Evolutionary conservation across 2,888 invertebrate genomes (phyloP).

Genomic region (Philereme transversata): DNA sequence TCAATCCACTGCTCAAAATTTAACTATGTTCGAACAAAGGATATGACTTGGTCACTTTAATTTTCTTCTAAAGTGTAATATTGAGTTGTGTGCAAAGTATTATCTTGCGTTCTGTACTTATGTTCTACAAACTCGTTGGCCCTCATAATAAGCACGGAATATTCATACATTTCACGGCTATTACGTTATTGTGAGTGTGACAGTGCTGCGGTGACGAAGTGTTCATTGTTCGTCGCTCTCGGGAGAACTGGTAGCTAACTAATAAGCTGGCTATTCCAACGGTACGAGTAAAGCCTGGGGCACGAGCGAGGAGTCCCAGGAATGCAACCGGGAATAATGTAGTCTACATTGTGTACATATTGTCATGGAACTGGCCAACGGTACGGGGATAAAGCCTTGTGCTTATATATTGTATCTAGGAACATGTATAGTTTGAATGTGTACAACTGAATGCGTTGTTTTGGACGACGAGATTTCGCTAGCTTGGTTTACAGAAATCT

Average conservation of each 20-base stretch:
- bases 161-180: slow-evolving; percentile 53
- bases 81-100: too few relatives aligned
- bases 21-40: too few relatives aligned
- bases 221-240: slow-evolving; percentile 46
- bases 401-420: not conserved
- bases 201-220: slow-evolving; percentile 42
- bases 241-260: slow-evolving; percentile 44
- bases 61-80: too few relatives aligned
- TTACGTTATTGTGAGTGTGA: slow-evolving; percentile 43
- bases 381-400: not conserved
- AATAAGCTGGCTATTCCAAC: slow-evolving; percentile 36
- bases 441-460: too few relatives aligned
- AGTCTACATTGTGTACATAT: slow-evolving; percentile 15
- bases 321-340: slow-evolving; percentile 31
- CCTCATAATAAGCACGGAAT: slow-evolving; percentile 42
- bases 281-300: slow-evolving; percentile 20
- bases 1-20: too few relatives aligned
- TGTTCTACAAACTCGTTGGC: slow-evolving; percentile 42
- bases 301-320: slow-evolving; percentile 6
- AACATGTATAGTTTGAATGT: too few relatives aligned
- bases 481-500: too few relatives aligned
- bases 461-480: too few relatives aligned
- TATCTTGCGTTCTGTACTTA: slow-evolving; percentile 42
- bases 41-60: too few relatives aligned
- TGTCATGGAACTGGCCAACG: slow-evolving; percentile 2